These are phyloP conservation scores for Eulithis testata DNA, from an alignment of 2,888 invertebrate species.

Conservation along the genomic window DNA sequence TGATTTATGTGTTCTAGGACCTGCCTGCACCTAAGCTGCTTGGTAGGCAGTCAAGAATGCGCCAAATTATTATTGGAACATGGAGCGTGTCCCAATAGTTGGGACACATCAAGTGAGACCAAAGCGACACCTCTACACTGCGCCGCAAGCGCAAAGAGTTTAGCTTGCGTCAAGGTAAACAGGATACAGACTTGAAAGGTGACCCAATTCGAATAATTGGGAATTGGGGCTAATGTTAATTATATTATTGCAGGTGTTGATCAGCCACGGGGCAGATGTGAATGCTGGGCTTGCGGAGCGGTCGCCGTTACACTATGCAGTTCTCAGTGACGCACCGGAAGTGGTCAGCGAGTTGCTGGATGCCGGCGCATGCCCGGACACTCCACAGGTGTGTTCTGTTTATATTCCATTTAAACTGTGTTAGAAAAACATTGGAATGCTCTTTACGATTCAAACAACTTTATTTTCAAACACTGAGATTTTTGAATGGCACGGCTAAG, in stretches of 20 bases:
- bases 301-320: conserved; percentile 94
- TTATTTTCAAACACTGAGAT: background rate
- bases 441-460: conserved; percentile 2
- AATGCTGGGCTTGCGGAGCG: conserved; percentile 88
- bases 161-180: conserved; percentile 85
- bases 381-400: conserved; percentile 87
- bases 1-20: conserved; percentile 56
- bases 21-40: conserved; percentile 90
- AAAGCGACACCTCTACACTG: conserved; percentile 91
- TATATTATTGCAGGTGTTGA: conserved; percentile 80
- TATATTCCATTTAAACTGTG: conserved; percentile 19
- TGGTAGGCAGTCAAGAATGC: conserved; percentile 89
- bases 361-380: conserved; percentile 92
- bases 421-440: conserved; percentile 17
- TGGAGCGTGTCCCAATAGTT: conserved; percentile 88
- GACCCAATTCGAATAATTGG: conserved; percentile 39
- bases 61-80: conserved; percentile 88
- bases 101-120: conserved; percentile 87
- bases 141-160: conserved; percentile 88
- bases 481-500: too few species aligned
- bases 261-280: conserved; percentile 91
- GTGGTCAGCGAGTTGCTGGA: conserved; percentile 90
- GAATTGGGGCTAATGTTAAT: conserved; percentile 41
- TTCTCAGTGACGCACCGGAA: conserved; percentile 89
- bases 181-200: conserved; percentile 50